Base-by-base conservation (phyloP, 37 sponge, comb jelly and placozoan species). In the Cladorhizidae sp. region DNA sequence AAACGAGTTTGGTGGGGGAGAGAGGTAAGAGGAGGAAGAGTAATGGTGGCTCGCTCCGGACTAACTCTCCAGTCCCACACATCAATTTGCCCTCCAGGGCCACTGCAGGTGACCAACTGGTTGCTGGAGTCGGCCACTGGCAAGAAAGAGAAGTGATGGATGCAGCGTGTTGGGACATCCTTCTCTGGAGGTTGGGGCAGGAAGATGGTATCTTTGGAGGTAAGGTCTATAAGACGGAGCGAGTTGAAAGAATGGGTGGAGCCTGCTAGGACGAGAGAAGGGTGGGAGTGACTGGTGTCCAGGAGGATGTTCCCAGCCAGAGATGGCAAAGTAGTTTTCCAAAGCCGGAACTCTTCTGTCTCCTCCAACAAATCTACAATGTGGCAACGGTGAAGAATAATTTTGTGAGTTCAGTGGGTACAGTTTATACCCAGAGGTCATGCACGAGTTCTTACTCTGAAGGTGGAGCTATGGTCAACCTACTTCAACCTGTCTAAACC, bases 41-140 rank as follows among this genome's bases (percentile, higher is more conserved):
- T 74, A 45, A 18, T 74, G 14, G 26, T 22, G 14, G 23, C 49
- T 11, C 18, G 33, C 20, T 17, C 33, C 43, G 15, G 15, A 29
- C 21, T 64, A 26, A 14, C 61, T 58, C 82, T 36, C 21, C 26
- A 29, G 39, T 83, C 83, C 83, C 83, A 74, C 18, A 83, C 2
- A 0, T 51, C 35, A 3, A 83, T 42, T 0, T 2, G 38, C 1
- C 83, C 83, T 15, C 17, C 40, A 0, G 35, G 65, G 52, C 83
- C 75, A 32, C 75, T 75, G 83, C 83, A 83, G 12, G 40, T 65
- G 26, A 83, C 38, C 40, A 62, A 64, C 50, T 62, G 12, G 1
- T 39, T 15, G 2, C 28, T 9, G 49, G 9, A 28, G 2, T 51
- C 70, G 18, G 51, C 12, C 35, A 40, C 57, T 50, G 67, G 33